A percentile compares a stretch with the other conserved stretches of the same genome.
phyloP scores from a whole-genome alignment of 2,888 invertebrate genomes.

The Agonopterix heracliana region DNA sequence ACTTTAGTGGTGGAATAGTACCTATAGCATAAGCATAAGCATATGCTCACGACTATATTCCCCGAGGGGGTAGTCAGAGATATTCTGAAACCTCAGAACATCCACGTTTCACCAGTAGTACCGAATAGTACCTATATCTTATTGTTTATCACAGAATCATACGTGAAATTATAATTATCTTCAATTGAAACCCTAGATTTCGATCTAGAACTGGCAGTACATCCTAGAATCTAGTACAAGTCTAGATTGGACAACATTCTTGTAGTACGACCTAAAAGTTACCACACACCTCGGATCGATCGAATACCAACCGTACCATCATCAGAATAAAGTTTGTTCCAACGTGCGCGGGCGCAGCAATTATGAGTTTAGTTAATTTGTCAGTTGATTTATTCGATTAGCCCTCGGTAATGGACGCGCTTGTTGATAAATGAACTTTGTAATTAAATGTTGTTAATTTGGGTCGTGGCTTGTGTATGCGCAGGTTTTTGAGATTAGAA shows the following conservation, averaged over 20 bases:
- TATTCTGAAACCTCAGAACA: too few relatives aligned
- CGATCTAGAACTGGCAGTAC: not conserved
- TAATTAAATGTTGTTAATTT: constrained; percentile 24
- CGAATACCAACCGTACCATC: not conserved
- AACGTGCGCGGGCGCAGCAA: not conserved
- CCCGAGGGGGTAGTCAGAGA: too few relatives aligned
- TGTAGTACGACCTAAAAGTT: constrained; percentile 4
- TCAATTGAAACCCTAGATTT: too few relatives aligned
- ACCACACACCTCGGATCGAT: not conserved
- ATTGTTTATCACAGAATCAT: too few relatives aligned
- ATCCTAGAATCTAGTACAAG: constrained; percentile 1
- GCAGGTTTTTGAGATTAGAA: not conserved
- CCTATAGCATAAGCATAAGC: too few relatives aligned
- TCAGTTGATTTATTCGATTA: constrained; percentile 21
- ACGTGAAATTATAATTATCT: too few relatives aligned
- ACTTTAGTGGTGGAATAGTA: too few relatives aligned
- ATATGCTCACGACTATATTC: too few relatives aligned
- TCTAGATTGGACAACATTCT: constrained; percentile 5
- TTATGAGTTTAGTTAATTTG: constrained; percentile 19
- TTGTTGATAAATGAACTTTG: constrained; percentile 22
- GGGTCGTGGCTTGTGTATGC: constrained; percentile 11
- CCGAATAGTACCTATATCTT: too few relatives aligned
- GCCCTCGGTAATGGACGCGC: constrained; percentile 24
- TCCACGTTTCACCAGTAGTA: too few relatives aligned
- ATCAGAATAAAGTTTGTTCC: too few relatives aligned